These are phyloP conservation scores for Tricholaema leucomelas DNA, from an alignment of 2,113 vertebrate species.

Conservation along the genomic window DNA sequence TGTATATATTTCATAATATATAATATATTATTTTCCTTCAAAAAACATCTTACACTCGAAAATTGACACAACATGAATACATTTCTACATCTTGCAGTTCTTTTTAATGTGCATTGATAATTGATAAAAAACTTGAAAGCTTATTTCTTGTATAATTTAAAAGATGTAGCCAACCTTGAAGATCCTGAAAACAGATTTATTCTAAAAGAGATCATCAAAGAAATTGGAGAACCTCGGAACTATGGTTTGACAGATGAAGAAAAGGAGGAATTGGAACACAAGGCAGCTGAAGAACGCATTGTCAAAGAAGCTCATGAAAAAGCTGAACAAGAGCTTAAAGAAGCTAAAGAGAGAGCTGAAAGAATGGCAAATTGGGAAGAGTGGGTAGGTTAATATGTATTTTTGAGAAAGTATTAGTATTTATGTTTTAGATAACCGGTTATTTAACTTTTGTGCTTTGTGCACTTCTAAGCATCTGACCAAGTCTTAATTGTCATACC, in stretches of 20 bases:
- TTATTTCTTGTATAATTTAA: not conserved
- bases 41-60: not conserved
- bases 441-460: not conserved
- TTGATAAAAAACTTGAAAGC: not conserved
- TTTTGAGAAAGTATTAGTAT: not conserved
- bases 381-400: conserved; percentile 80
- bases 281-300: conserved; percentile 71
- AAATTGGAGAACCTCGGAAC: conserved; percentile 83
- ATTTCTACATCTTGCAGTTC: not conserved
- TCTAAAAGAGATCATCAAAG: conserved; percentile 78
- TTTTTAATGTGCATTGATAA: not conserved
- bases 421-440: not conserved
- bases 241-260: conserved; percentile 82
- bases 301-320: conserved; percentile 67
- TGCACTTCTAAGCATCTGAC: not conserved
- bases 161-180: conserved; percentile 82
- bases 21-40: no score
- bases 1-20: no score
- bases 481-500: not conserved
- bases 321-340: conserved; percentile 67
- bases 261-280: conserved; percentile 72
- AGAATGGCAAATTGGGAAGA: conserved; percentile 82
- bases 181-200: conserved; percentile 76
- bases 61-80: not conserved
- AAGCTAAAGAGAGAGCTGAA: conserved; percentile 77